Evolutionary conservation across 2,888 invertebrate species (phyloP).

Genomic region (Arge pagana): DNA sequence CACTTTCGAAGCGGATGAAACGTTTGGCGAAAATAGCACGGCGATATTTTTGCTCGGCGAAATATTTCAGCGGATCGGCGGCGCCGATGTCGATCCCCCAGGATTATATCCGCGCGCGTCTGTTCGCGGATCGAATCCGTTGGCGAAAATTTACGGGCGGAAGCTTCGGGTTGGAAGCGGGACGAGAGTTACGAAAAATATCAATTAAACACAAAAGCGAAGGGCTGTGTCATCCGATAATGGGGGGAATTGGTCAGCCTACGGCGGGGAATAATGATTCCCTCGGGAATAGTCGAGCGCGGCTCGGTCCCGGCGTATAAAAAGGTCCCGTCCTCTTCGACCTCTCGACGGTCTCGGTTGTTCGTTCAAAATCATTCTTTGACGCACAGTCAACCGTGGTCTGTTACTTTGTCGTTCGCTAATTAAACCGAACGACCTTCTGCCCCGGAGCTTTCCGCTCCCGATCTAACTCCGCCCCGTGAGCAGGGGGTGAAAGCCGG

Average conservation of each 20-base stretch:
- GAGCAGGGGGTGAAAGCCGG: no score
- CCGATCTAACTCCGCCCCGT: no score
- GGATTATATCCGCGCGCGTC: conserved; percentile 45
- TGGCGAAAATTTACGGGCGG: conserved; percentile 3
- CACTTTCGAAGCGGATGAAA: no score
- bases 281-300: conserved; percentile 16
- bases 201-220: conserved; percentile 58
- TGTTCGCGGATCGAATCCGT: conserved; percentile 35
- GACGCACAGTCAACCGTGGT: no score
- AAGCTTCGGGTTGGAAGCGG: background rate
- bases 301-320: no score
- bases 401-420: no score
- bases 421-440: no score
- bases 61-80: conserved; percentile 51
- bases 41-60: conserved; percentile 28
- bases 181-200: conserved; percentile 55
- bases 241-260: conserved; percentile 48
- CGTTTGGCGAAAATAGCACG: no score
- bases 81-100: conserved; percentile 47
- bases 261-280: conserved; percentile 45
- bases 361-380: no score
- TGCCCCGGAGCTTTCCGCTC: no score
- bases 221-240: conserved; percentile 57
- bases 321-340: no score
- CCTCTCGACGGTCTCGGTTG: no score